Conservation (phyloP, 2,888 invertebrate species). For the Ophonus ardosiacus region DNA sequence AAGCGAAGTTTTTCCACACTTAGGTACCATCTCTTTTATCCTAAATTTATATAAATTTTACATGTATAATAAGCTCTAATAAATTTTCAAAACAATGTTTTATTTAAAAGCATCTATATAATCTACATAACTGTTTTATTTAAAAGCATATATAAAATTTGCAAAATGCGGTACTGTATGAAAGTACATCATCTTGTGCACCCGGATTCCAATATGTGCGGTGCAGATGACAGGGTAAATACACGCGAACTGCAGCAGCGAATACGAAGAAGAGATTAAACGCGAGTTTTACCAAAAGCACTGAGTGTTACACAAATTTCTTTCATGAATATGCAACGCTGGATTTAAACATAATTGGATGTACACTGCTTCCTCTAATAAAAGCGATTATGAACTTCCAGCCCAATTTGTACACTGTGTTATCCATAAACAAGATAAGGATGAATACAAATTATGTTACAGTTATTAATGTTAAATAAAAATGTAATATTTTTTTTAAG, state of each 20-base stretch:
- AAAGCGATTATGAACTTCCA: slow-evolving; percentile 44
- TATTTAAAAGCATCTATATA: background rate
- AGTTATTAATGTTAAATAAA: background rate
- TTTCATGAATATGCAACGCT: slow-evolving; percentile 55
- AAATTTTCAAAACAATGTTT: too few species aligned
- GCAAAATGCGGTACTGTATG: background rate
- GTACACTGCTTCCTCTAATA: slow-evolving; percentile 56
- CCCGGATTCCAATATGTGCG: slow-evolving; percentile 13
- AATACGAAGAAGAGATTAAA: slow-evolving; percentile 51
- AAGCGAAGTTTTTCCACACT: too few species aligned
- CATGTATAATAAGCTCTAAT: too few species aligned
- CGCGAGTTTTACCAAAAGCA: slow-evolving; percentile 14
- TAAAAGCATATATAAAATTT: background rate
- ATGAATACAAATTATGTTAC: background rate
- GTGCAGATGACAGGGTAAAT: slow-evolving; percentile 26
- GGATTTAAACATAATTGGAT: slow-evolving; percentile 58
- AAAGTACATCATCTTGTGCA: background rate
- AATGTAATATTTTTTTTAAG: background rate
- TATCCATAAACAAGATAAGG: slow-evolving; percentile 28
- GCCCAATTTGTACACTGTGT: slow-evolving; percentile 40
- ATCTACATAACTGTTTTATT: background rate
- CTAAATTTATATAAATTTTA: too few species aligned
- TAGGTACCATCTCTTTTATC: too few species aligned
- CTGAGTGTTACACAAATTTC: slow-evolving; percentile 46
- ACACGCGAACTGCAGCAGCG: slow-evolving; percentile 37